Base-by-base conservation (phyloP, 2,888 invertebrate genomes). In the Serrognathus titanus region DNA sequence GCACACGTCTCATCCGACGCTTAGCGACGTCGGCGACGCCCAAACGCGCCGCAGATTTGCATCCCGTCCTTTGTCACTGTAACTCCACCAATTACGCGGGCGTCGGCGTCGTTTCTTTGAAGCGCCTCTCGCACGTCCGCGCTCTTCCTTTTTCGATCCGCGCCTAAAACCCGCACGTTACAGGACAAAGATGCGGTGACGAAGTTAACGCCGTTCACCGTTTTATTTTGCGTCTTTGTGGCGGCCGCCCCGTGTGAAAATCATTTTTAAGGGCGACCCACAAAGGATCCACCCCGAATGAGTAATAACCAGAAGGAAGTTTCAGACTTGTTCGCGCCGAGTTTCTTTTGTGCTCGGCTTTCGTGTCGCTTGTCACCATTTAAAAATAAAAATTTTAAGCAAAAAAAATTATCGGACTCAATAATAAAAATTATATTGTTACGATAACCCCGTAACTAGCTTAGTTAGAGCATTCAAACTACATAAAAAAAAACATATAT, bases 221-320 rank as follows among this genome's bases (percentile, higher is more conserved):
- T 69, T 70, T 69, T 69, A 68, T 69, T 68, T 69, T 65, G 67
- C 68, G 68, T 69, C 69, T 69, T 69, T 70, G 68, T 69, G 66
- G 60, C 63, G 62, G 61, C 64, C 67, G 66, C 65, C 63, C 68
- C 64, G 67, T 61, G 69, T 60, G 68, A 67, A 70, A 71, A 69
- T 71, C 69, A 69, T 70, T 70, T 69, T 69, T 69, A 70, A 69
- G 68, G 69, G 67, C 64, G 65, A 64, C 62, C 54, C 63, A 65
- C 66, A 69, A 69, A 69, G 70, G 68, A 66, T 66, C 16, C 16
- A 16, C 16, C 16, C 65, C 66, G 66, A 67, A 67, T 67, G 64
- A 65, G 63, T 66, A 66, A 66, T 66, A 65, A 65, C 59, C 58
- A 63, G 62, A 61, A 65, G 64, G 64, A 64, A 63, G 64, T 64